A percentile compares a stretch with the other conserved stretches of the same genome.
These are phyloP conservation scores for Sebastes flavidus DNA, from an alignment of 2,797 vertebrate genomes.

Conservation along the genomic window DNA sequence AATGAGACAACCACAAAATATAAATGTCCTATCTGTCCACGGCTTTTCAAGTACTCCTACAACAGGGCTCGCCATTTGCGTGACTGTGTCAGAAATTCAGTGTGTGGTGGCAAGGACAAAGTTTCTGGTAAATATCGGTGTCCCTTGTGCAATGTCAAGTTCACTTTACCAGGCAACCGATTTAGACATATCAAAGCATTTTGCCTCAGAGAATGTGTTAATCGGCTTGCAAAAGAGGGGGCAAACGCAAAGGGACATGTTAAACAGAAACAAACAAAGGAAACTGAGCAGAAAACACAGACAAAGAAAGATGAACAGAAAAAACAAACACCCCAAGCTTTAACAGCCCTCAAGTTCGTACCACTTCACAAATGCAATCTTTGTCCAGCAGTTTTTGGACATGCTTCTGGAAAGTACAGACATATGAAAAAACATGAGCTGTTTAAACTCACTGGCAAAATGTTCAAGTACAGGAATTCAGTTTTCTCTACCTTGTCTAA, in stretches of 20 bases:
- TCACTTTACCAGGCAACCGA: slow-evolving; percentile 70
- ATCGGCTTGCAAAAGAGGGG: slow-evolving; percentile 39
- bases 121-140: slow-evolving; percentile 70
- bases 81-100: slow-evolving; percentile 70
- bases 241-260: neutral
- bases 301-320: slow-evolving; percentile 17
- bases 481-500: slow-evolving; percentile 17
- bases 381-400: slow-evolving; percentile 76
- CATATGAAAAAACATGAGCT: slow-evolving; percentile 81
- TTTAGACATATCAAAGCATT: slow-evolving; percentile 73
- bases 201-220: slow-evolving; percentile 73
- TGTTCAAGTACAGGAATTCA: slow-evolving; percentile 59
- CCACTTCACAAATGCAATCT: slow-evolving; percentile 70
- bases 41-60: slow-evolving; percentile 78
- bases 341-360: neutral
- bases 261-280: slow-evolving; percentile 1
- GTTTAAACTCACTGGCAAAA: slow-evolving; percentile 70
- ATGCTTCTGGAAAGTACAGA: slow-evolving; percentile 78
- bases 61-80: slow-evolving; percentile 82
- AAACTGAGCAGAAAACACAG: slow-evolving; percentile 8
- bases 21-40: slow-evolving; percentile 81
- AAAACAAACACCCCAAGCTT: neutral
- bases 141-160: slow-evolving; percentile 77
- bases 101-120: slow-evolving; percentile 58
- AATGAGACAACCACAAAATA: slow-evolving; percentile 33